Evolutionary conservation across 2,113 vertebrate species (phyloP).

Genomic region (Paracanthobrama guichenoti): DNA sequence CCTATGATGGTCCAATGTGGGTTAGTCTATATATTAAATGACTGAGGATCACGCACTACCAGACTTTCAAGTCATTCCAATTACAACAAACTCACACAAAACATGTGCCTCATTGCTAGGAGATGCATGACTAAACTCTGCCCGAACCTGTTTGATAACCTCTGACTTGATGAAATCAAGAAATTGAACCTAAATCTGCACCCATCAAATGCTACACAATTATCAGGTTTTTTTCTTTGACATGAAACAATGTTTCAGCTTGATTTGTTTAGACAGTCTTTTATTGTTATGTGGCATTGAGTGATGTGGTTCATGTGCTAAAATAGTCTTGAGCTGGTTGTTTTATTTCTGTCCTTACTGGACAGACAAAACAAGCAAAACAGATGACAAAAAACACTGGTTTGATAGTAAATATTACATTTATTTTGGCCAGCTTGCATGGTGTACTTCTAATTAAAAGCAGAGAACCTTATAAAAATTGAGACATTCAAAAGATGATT

Average conservation of each 20-base stretch:
- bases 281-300: not conserved
- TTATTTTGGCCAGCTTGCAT: not conserved
- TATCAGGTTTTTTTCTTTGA: conserved; percentile 43
- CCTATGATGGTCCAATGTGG: too few relatives aligned
- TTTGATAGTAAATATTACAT: not conserved
- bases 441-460: not conserved
- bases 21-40: not conserved
- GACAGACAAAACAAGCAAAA: conserved; percentile 7
- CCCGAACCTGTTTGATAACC: not conserved
- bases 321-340: not conserved
- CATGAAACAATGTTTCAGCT: not conserved
- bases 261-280: not conserved
- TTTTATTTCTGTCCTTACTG: not conserved
- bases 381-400: not conserved
- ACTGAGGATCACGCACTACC: not conserved
- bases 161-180: too few relatives aligned
- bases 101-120: not conserved
- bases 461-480: not conserved
- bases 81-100: not conserved
- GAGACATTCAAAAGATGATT: not conserved
- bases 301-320: not conserved
- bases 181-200: too few relatives aligned
- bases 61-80: not conserved
- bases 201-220: too few relatives aligned
- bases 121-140: not conserved